phyloP scores from a whole-genome alignment of 2,113 vertebrate species.

The Triplophysa rosa region DNA sequence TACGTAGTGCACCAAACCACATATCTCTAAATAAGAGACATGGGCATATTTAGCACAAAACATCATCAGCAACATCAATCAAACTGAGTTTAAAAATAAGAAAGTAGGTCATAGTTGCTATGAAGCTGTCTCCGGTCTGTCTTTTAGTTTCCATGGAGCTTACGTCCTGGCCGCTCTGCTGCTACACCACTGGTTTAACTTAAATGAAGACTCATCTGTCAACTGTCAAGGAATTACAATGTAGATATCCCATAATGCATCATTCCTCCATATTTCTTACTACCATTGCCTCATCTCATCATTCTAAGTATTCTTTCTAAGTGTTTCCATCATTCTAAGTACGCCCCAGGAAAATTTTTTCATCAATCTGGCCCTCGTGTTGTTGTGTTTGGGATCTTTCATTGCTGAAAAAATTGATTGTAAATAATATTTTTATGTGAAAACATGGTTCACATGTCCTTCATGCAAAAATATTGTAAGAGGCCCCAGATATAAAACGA shows the following conservation, averaged over 20 bases:
- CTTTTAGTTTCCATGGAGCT: constrained; percentile 83
- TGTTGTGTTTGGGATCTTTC: no score
- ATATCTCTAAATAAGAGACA: neutral
- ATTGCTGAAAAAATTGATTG: no score
- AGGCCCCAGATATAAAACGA: no score
- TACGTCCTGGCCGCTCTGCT: constrained; percentile 70
- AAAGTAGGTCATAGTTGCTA: constrained; percentile 20
- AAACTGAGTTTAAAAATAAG: constrained; percentile 20
- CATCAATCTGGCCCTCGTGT: no score
- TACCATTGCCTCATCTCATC: constrained; percentile 3
- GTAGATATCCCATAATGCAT: constrained; percentile 74
- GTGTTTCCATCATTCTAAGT: neutral
- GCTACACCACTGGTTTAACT: constrained; percentile 73
- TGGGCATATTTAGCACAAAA: neutral
- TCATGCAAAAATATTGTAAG: no score
- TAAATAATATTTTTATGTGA: no score
- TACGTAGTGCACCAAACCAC: neutral
- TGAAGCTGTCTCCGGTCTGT: constrained; percentile 43
- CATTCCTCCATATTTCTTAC: constrained; percentile 73
- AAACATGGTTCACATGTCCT: no score
- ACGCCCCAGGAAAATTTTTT: neutral
- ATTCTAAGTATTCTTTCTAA: neutral
- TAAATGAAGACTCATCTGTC: constrained; percentile 86
- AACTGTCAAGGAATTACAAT: constrained; percentile 84
- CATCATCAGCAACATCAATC: constrained; percentile 27